Base-by-base conservation (phyloP, 2,888 invertebrate species). In the Idaea biselata region DNA sequence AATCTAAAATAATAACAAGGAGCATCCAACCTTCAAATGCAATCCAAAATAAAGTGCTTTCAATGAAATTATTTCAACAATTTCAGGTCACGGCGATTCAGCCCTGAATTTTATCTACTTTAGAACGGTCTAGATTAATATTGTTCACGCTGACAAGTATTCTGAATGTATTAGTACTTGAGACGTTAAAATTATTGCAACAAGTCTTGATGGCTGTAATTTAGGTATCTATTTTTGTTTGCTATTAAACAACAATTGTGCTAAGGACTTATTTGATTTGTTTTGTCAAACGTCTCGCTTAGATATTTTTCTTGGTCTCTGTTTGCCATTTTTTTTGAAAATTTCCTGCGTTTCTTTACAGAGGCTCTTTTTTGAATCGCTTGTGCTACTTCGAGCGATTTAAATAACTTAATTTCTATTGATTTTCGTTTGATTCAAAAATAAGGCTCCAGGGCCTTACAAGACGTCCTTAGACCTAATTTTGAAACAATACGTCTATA, bases 171-270 rank as follows among this genome's bases (percentile, higher is more conserved):
- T 69, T 64, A 60, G 60, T 60, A 64, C 58, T 58, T 66, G 67
- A 66, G 65, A 18, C 59, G 69, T 60, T 68, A 64, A 64, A 70
- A 71, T 70, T 73, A 71, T 71, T 68, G 72, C 72, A 63, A 70
- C 70, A 70, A 68, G 68, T 64, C 59, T 65, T 67, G 83, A 83
- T 85, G 81, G 87, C 81, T 76, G 85, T 84, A 82, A 87, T 88
- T 87, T 83, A 11, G 86, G 71, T 77, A 76, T 83, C 80, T 87
- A 87, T 87, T 88, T 88, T 83, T 83, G 86, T 78, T 72, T 73
- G 75, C 83, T 81, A 81, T 84, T 85, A 82, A 80, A 77, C 78
- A 82, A 74, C 86, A 87, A 88, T 86, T 87, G 86, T 87, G 83
- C 79, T 86, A 84, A 86, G 84, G 83, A 82, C 84, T n/a, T 79